Conservation (phyloP, 2,888 invertebrate genomes). For the Platycheirus albimanus region DNA sequence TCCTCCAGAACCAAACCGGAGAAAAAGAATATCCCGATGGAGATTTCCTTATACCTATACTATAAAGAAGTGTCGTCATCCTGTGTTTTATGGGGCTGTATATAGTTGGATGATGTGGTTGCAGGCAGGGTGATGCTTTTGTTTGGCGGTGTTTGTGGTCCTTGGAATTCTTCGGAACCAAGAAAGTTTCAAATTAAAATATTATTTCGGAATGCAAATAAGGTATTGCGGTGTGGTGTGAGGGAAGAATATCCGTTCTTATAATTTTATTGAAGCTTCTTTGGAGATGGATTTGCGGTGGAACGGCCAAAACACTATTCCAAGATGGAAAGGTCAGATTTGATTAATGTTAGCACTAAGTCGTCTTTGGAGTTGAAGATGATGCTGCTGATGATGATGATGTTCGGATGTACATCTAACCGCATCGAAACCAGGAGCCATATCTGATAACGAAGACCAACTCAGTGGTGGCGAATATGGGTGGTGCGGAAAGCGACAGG, state of each 20-base stretch:
- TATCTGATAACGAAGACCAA: conserved; percentile 14
- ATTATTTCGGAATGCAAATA: conserved; percentile 37
- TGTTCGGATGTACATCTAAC: conserved; percentile 52
- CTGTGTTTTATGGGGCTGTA: not conserved
- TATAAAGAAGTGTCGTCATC: not conserved
- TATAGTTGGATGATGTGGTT: conserved; percentile 10
- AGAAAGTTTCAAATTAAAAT: conserved; percentile 53
- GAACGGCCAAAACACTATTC: conserved; percentile 13
- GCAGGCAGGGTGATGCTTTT: not conserved
- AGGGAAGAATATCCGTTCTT: not conserved
- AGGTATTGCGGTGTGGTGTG: conserved; percentile 22
- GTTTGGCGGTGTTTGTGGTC: conserved; percentile 29
- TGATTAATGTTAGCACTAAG: conserved; percentile 69
- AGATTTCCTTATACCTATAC: not conserved
- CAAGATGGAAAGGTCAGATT: conserved; percentile 38
- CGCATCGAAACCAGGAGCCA: conserved; percentile 27
- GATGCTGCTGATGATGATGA: conserved; percentile 59
- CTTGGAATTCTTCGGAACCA: conserved; percentile 8
- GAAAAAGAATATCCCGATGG: not conserved
- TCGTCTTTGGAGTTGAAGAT: conserved; percentile 13
- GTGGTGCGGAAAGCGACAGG: no score
- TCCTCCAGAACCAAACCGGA: no score
- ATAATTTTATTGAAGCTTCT: not conserved
- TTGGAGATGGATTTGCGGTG: conserved; percentile 31
- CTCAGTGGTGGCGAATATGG: not conserved